Percentiles rank a stretch among this genome's conserved stretches.
Conservation (phyloP, 1,140 invertebrate species). For the Drosophila sp. region DNA sequence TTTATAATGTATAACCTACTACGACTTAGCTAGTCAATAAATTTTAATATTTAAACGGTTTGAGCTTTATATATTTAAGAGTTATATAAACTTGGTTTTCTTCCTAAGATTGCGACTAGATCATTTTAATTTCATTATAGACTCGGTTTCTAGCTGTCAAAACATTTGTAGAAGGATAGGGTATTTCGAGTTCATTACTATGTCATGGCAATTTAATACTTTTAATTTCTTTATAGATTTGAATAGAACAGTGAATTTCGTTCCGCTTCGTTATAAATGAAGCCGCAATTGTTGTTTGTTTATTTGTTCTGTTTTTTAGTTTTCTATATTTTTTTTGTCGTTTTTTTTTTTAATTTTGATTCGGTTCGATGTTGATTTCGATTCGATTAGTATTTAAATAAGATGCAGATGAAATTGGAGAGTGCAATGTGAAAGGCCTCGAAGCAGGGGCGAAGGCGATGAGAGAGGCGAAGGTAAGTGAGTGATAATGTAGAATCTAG, state of each 20-base stretch:
- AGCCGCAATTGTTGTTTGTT: neutral
- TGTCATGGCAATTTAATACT: neutral
- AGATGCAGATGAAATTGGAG: conserved; percentile 14
- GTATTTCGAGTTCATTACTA: neutral
- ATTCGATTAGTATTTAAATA: conserved; percentile 28
- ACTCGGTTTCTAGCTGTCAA: no score
- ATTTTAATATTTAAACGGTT: no score
- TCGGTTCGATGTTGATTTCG: conserved; percentile 19
- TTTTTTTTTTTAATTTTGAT: neutral
- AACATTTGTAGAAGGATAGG: neutral
- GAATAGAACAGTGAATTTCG: neutral
- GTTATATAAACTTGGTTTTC: no score
- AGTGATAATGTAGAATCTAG: conserved; percentile 52
- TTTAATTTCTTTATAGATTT: neutral
- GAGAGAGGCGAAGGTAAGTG: conserved; percentile 3
- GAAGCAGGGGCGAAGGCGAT: neutral
- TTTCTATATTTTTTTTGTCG: neutral
- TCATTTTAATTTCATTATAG: no score
- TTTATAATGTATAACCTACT: no score
- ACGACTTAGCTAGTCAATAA: no score
- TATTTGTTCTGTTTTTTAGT: conserved; percentile 10
- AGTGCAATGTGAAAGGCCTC: conserved; percentile 1
- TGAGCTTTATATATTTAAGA: no score
- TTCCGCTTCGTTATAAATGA: conserved; percentile 2
- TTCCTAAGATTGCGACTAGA: no score